A percentile compares a stretch with the other conserved stretches of the same genome.
Conservation (phyloP, 1,140 invertebrate genomes). For the Ylistrum balloti region DNA sequence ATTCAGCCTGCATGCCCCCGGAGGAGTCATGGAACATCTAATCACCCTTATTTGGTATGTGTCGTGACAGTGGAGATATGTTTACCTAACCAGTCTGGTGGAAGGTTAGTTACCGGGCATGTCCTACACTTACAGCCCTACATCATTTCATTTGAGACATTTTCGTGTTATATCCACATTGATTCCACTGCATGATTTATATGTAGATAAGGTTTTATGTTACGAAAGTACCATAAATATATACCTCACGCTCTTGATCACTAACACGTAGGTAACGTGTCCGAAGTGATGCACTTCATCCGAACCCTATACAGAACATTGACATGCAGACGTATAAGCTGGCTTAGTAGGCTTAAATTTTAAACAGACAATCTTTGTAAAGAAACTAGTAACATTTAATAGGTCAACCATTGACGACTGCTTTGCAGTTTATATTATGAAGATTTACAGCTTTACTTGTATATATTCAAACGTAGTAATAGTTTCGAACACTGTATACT, state of each 20-base stretch:
- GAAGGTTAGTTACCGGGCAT: constrained; percentile 7
- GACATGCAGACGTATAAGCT: too few species aligned
- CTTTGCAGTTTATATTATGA: too few species aligned
- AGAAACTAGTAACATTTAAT: too few species aligned
- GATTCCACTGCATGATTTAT: constrained; percentile 8
- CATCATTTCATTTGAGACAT: background rate
- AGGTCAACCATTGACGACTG: too few species aligned
- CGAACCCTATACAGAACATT: too few species aligned
- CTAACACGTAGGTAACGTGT: too few species aligned
- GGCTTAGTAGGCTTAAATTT: too few species aligned
- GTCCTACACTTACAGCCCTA: background rate
- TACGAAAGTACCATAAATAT: background rate
- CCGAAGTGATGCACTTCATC: too few species aligned
- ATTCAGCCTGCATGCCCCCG: background rate
- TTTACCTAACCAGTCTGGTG: background rate
- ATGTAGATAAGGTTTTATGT: background rate
- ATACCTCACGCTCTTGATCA: background rate
- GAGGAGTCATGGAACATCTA: background rate
- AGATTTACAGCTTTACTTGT: too few species aligned
- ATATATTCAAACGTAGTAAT: too few species aligned
- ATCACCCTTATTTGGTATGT: background rate
- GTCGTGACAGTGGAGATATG: background rate
- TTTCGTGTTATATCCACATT: background rate
- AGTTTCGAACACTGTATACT: too few species aligned
- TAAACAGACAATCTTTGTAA: too few species aligned